Base-by-base conservation (phyloP, 2,113 vertebrate species). In the Baryphthengus martii region DNA sequence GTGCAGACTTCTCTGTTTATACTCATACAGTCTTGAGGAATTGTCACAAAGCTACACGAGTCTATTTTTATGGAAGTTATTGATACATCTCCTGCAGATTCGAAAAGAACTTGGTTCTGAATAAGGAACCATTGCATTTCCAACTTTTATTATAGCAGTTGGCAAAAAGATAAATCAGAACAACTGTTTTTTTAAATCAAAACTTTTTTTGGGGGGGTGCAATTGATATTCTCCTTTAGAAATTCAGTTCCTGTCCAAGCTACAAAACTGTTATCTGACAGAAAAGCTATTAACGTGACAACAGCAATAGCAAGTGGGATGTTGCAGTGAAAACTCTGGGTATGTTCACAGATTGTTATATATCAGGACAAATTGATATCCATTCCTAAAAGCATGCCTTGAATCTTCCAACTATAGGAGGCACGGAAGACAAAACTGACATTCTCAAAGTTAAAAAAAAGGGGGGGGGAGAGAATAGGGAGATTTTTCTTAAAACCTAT, bases 391-490 rank as follows among this genome's bases (percentile, higher is more conserved):
- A 61, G 75, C 21, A 63, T 20, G 29, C 9, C 23, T 25, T n/a
- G 68, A 62, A 45, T 29, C 11, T 35, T 81, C 21, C 53, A 73
- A 10, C 17, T 56, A 25, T 0, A 72, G 53, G 25, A 86, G 42
- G 47, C 29, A 37, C 6, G 17, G 25, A 84, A 83, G 11, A 81
- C 19, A 88, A 80, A 62, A 35, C 10, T 17, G 20, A 72, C n/a
- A 44, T 47, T 52, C 49, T 52, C 42, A 33, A 44, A 76, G 39
- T 44, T 28, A 72, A 58, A 67, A n/a, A 14, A 28, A 21, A 15
- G 17, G 13, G 4, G 2, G 13, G 17, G 10, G 12, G 5, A 14
- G 4, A 7, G 31, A 0, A 66, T 10, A 45, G 8, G 16, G 19
- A n/a, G 23, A 40, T 33, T 44, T 42, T 24, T 65, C 39, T 44